Conservation (phyloP, 2,888 invertebrate species). For the Sinelater perroti region DNA sequence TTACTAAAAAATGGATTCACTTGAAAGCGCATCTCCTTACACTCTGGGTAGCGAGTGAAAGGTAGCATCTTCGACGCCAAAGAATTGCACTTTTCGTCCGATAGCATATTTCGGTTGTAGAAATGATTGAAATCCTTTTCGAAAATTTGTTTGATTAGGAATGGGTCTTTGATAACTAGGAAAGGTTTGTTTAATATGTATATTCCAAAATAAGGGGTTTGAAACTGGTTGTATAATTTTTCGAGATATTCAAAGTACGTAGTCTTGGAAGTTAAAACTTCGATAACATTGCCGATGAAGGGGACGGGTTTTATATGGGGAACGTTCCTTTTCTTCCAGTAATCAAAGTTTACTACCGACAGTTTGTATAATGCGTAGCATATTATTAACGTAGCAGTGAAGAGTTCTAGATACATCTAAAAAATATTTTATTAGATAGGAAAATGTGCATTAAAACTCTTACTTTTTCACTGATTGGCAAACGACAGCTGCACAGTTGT, state of each 20-base stretch:
- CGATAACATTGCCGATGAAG: constrained; percentile 55
- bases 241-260: constrained; percentile 50
- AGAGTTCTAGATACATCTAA: too few relatives aligned
- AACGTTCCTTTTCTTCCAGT: constrained; percentile 56
- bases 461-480: too few relatives aligned
- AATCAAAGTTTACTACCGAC: too few relatives aligned
- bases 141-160: constrained; percentile 62
- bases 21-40: constrained; percentile 64
- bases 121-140: constrained; percentile 63
- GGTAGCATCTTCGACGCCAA: constrained; percentile 59
- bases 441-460: too few relatives aligned
- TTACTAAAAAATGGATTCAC: constrained; percentile 65
- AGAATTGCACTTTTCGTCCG: constrained; percentile 58
- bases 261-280: constrained; percentile 45
- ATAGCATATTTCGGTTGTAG: constrained; percentile 59
- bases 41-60: constrained; percentile 61
- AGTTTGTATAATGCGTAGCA: too few relatives aligned
- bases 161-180: constrained; percentile 57
- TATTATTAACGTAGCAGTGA: too few relatives aligned
- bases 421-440: too few relatives aligned
- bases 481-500: too few relatives aligned
- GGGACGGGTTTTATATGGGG: constrained; percentile 51
- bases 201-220: constrained; percentile 57
- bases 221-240: constrained; percentile 46
- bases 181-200: constrained; percentile 48